These are phyloP conservation scores for Myotis lucifugus DNA, from an alignment of 2,113 vertebrate species.

Conservation along the genomic window DNA sequence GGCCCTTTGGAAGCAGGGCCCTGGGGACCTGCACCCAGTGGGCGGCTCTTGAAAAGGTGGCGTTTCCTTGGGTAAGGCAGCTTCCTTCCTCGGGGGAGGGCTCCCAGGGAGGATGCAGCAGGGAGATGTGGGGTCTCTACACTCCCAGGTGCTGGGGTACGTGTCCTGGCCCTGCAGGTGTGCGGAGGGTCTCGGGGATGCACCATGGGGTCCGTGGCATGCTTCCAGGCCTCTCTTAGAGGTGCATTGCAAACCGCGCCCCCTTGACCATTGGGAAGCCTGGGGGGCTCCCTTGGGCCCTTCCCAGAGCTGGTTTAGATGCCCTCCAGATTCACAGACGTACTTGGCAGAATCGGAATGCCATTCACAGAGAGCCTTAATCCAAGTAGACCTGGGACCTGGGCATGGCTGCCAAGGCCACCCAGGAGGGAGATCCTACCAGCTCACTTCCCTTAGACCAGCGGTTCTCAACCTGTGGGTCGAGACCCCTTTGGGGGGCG, in stretches of 20 bases:
- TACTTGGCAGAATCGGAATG: background rate
- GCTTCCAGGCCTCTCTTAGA: background rate
- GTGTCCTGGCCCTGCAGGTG: background rate
- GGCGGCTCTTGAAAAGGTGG: background rate
- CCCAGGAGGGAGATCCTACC: background rate
- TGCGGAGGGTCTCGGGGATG: too few species aligned
- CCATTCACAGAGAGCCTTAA: background rate
- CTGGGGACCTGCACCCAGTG: background rate
- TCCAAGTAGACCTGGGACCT: background rate
- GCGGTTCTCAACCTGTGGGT: background rate
- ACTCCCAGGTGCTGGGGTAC: background rate
- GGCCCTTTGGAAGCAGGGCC: background rate
- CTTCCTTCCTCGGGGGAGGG: background rate
- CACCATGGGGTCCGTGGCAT: fast-evolving
- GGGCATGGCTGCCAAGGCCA: background rate
- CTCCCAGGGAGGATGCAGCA: background rate
- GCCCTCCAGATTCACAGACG: background rate
- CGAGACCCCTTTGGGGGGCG: too few species aligned
- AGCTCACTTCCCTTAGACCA: background rate
- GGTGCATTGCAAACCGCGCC: background rate
- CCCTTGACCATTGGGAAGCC: background rate
- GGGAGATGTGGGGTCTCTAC: background rate
- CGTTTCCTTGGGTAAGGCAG: background rate
- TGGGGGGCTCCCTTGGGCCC: background rate
- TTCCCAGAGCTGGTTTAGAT: background rate